Evolutionary conservation across 1,140 invertebrate species (phyloP).

Genomic region (Leptoteleia sp.): DNA sequence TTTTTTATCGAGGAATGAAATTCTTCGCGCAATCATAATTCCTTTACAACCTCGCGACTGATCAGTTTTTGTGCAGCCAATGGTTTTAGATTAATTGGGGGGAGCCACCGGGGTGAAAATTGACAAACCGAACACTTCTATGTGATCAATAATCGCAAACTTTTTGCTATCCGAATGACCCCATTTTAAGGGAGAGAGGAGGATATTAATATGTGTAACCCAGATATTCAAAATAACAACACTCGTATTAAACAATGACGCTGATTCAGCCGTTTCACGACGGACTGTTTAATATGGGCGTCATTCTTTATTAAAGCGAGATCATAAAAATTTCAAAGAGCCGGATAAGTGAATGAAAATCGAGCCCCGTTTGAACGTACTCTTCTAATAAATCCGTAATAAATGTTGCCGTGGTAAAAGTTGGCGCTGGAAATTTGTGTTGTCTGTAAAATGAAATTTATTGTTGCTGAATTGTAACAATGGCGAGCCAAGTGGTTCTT

Average conservation of each 20-base stretch:
- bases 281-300: conserved; percentile 8
- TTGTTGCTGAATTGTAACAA: conserved; percentile 4
- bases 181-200: conserved; percentile 29
- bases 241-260: conserved; percentile 17
- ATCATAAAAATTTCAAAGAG: too few species aligned
- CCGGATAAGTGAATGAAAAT: conserved; percentile 6
- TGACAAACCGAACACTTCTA: conserved; percentile 19
- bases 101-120: too few species aligned
- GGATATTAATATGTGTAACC: conserved; percentile 41
- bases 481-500: neutral
- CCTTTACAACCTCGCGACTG: too few species aligned
- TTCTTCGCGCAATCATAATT: neutral
- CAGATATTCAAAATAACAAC: conserved; percentile 38
- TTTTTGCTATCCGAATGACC: conserved; percentile 38
- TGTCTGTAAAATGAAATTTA: conserved; percentile 6
- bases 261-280: conserved; percentile 11
- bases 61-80: too few species aligned
- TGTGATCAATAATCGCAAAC: conserved; percentile 40
- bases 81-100: too few species aligned
- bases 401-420: neutral
- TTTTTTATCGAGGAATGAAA: too few species aligned
- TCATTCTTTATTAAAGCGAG: conserved; percentile 22
- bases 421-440: conserved; percentile 3
- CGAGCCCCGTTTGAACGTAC: too few species aligned
- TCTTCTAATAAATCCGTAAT: too few species aligned